Conservation (phyloP, 2,888 invertebrate genomes). For the Thymelicus acteon region DNA sequence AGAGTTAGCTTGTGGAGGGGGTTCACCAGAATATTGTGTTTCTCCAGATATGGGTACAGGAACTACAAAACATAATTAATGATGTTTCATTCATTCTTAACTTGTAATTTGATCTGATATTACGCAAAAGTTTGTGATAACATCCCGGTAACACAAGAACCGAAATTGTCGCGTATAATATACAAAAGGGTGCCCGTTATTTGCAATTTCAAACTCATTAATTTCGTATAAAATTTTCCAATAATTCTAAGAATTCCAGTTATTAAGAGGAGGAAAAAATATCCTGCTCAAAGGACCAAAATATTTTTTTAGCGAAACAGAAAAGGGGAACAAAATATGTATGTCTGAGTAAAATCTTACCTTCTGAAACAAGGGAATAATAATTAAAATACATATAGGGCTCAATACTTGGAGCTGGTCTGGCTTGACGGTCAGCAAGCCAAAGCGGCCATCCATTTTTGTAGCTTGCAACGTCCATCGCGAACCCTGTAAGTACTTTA, state of each 20-base stretch:
- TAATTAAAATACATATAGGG: constrained; percentile 88
- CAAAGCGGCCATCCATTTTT: constrained; percentile 89
- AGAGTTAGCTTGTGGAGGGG: constrained; percentile 90
- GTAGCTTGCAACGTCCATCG: constrained; percentile 93
- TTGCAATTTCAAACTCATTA: too few relatives aligned
- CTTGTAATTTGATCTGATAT: too few relatives aligned
- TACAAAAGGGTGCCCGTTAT: too few relatives aligned
- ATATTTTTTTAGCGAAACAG: not conserved
- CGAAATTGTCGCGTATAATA: too few relatives aligned
- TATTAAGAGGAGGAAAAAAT: not conserved
- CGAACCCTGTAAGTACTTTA: constrained; percentile 83
- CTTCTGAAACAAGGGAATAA: constrained; percentile 89
- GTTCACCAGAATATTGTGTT: constrained; percentile 85
- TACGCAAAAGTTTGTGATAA: too few relatives aligned
- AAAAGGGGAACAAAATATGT: not conserved
- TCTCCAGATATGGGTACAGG: constrained; percentile 88
- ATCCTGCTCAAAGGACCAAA: not conserved
- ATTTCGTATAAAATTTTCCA: too few relatives aligned
- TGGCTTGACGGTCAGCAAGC: constrained; percentile 87
- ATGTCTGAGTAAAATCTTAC: constrained; percentile 46
- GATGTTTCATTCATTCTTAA: too few relatives aligned
- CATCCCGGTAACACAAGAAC: too few relatives aligned
- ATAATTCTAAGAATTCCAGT: too few relatives aligned
- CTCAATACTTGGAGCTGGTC: constrained; percentile 95
- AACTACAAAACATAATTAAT: constrained; percentile 53